These are phyloP conservation scores for Murina feae DNA, from an alignment of 2,113 vertebrate species.

Conservation along the genomic window DNA sequence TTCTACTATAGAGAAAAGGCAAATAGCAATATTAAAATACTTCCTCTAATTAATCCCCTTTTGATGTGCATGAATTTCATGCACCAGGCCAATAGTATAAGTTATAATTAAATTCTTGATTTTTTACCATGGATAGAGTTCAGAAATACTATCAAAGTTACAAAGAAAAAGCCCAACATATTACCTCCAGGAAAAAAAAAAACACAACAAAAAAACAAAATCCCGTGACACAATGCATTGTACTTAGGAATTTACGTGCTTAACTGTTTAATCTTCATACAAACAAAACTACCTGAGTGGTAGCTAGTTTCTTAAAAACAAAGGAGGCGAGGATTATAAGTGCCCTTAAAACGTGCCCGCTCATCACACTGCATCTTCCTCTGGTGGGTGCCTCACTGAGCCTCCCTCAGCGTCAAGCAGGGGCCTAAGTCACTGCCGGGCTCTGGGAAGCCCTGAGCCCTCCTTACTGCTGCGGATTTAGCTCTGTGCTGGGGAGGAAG, in stretches of 20 bases:
- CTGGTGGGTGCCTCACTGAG: not conserved
- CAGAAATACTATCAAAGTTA: not conserved
- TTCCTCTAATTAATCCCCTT: too few relatives aligned
- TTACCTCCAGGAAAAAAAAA: not conserved
- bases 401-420: not conserved
- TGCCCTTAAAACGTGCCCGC: not conserved
- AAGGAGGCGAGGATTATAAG: not conserved
- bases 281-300: constrained; percentile 3
- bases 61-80: too few relatives aligned
- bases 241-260: constrained; percentile 38
- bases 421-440: not conserved
- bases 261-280: constrained; percentile 36
- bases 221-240: not conserved
- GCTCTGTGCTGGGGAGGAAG: constrained; percentile 45
- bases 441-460: not conserved
- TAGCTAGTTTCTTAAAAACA: constrained; percentile 25
- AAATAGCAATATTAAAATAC: too few relatives aligned
- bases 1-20: too few relatives aligned
- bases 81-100: too few relatives aligned
- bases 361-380: not conserved
- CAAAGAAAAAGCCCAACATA: not conserved
- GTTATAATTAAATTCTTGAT: not conserved
- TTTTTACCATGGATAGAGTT: not conserved
- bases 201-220: not conserved
- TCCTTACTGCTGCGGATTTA: constrained; percentile 6